Percentiles rank a stretch among this genome's conserved stretches.
These are phyloP conservation scores for Apis mellifera DNA, from an alignment of 1,140 invertebrate species.

Conservation along the genomic window DNA sequence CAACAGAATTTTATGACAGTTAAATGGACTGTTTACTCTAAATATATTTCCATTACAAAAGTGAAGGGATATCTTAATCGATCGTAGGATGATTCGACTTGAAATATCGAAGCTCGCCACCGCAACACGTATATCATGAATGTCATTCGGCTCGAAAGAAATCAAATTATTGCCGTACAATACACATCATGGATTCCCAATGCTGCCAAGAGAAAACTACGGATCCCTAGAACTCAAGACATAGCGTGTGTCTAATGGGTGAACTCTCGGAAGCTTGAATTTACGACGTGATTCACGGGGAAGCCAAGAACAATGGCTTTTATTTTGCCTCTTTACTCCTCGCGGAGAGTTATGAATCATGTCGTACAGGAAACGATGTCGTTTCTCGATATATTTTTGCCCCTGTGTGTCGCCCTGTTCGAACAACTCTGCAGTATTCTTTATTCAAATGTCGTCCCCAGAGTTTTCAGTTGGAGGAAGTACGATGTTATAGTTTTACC, in stretches of 20 bases:
- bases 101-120: not conserved
- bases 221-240: not conserved
- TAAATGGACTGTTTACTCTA: too few species aligned
- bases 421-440: slow-evolving; percentile 2
- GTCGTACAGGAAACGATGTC: slow-evolving; percentile 25
- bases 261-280: slow-evolving; percentile 37
- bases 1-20: too few species aligned
- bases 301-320: slow-evolving; percentile 45
- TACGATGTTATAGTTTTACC: too few species aligned
- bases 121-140: not conserved
- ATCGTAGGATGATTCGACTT: not conserved
- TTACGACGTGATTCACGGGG: slow-evolving; percentile 35
- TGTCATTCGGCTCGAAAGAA: slow-evolving; percentile 4
- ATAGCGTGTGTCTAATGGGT: slow-evolving; percentile 35
- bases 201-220: not conserved
- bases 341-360: slow-evolving; percentile 31
- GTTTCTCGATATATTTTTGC: slow-evolving; percentile 23
- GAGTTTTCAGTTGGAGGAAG: not conserved
- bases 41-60: too few species aligned
- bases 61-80: too few species aligned
- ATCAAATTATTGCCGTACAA: slow-evolving; percentile 24
- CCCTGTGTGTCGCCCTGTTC: not conserved
- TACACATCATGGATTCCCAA: not conserved
- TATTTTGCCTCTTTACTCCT: slow-evolving; percentile 38
- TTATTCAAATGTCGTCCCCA: slow-evolving; percentile 20